phyloP scores from a whole-genome alignment of 2,797 vertebrate genomes.

The Remorina albescens region DNA sequence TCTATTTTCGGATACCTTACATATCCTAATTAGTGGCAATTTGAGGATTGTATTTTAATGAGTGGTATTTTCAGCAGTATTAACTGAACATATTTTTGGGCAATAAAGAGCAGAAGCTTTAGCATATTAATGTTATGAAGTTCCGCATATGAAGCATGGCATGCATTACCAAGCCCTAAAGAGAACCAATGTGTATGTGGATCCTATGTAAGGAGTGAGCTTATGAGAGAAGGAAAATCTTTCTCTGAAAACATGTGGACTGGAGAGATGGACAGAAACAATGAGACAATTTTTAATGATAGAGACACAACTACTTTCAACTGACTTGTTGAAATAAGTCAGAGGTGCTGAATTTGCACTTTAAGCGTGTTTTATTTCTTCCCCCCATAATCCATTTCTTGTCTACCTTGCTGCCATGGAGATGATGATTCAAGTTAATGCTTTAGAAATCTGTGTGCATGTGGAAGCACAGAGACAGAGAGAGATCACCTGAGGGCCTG shows the following conservation, averaged over 20 bases:
- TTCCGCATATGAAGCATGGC: background rate
- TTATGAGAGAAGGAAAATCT: too few species aligned
- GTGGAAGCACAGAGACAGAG: constrained; percentile 47
- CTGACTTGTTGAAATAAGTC: background rate
- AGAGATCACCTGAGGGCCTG: constrained; percentile 68
- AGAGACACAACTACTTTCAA: background rate
- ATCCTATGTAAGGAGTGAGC: background rate
- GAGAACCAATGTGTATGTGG: background rate
- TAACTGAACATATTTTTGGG: background rate
- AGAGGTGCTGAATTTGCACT: constrained; percentile 24
- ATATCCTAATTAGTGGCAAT: background rate
- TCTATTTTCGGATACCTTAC: background rate
- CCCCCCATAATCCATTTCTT: constrained; percentile 17
- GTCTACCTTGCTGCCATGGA: constrained; percentile 20
- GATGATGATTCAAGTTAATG: constrained; percentile 53
- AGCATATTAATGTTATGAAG: background rate
- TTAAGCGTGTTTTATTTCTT: constrained; percentile 7
- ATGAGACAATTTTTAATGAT: too few species aligned
- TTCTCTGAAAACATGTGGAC: constrained; percentile 18
- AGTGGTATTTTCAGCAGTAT: background rate
- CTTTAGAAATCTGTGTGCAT: constrained; percentile 40
- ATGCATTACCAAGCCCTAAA: background rate
- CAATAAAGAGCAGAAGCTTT: background rate
- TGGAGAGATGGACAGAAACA: background rate
- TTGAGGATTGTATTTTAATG: background rate